Conservation (phyloP, 2,113 vertebrate species). For the Tupaia tana region DNA sequence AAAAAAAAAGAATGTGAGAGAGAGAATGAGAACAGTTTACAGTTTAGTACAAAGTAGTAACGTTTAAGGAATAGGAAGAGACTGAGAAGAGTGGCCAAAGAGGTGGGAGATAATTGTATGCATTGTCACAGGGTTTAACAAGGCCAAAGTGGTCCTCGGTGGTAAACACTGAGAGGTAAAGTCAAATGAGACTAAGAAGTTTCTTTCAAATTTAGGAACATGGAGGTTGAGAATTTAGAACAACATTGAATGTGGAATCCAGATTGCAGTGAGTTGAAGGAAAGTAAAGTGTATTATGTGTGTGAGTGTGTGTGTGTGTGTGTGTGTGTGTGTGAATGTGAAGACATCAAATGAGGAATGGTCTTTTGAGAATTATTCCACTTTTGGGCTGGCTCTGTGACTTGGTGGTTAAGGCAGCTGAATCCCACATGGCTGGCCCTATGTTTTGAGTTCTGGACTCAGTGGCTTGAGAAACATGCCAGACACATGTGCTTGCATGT, state of each 20-base stretch:
- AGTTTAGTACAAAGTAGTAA: not conserved
- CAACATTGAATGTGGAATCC: not conserved
- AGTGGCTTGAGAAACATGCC: no score
- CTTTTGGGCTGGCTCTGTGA: no score
- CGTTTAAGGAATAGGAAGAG: not conserved
- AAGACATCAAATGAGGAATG: slow-evolving; percentile 4
- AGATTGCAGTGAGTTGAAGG: not conserved
- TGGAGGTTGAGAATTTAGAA: not conserved
- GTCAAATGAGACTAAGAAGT: not conserved
- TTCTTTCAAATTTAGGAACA: slow-evolving; percentile 6
- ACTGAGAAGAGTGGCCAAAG: not conserved
- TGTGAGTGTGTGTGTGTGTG: not conserved
- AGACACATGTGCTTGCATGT: no score
- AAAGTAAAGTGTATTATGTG: not conserved
- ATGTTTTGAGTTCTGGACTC: no score
- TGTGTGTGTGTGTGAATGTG: not conserved
- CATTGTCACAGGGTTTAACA: not conserved
- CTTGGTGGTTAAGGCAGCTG: no score
- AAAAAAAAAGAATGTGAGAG: no score
- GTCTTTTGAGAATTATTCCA: slow-evolving; percentile 9
- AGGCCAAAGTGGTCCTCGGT: not conserved
- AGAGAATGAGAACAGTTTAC: no score
- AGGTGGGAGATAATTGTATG: not conserved
- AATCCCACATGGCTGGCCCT: no score
- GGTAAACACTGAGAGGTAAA: not conserved